Conservation (phyloP, 2,888 invertebrate species). For the Lepidonotus clava region DNA sequence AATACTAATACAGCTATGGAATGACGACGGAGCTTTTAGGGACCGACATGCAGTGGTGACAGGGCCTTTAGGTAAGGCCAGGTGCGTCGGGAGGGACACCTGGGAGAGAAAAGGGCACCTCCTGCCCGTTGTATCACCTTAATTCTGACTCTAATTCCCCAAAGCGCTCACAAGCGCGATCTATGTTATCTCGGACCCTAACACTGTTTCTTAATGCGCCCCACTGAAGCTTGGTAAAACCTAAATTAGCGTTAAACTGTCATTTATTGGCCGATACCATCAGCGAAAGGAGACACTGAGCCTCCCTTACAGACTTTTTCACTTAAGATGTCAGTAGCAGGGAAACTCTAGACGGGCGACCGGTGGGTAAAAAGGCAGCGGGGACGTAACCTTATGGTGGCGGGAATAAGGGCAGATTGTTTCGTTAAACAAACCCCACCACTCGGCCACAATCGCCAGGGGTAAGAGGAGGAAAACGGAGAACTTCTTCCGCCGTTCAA, state of each 20-base stretch:
- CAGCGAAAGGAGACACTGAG: constrained; percentile 24
- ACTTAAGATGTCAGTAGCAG: constrained; percentile 27
- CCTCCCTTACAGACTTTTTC: constrained; percentile 21
- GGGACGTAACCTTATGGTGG: constrained; percentile 11
- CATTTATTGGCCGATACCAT: constrained; percentile 43
- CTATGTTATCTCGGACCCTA: not conserved
- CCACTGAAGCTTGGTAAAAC: not conserved
- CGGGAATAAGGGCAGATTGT: not conserved
- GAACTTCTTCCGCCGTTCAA: no score
- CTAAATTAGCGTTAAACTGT: constrained; percentile 45
- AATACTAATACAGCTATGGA: no score
- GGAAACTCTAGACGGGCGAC: not conserved
- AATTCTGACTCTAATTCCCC: constrained; percentile 2
- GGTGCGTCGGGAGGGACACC: not conserved
- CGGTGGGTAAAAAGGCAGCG: not conserved
- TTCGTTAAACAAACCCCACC: not conserved
- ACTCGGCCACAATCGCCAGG: not conserved
- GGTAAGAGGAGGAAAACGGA: no score
- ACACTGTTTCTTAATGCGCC: constrained; percentile 20
- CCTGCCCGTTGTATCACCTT: not conserved
- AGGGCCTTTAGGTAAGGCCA: no score
- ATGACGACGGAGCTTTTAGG: no score
- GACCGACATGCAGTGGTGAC: no score
- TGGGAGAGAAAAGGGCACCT: not conserved
- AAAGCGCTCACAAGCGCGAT: not conserved